These are phyloP conservation scores for Leucophenga varia DNA, from an alignment of 1,140 invertebrate genomes.

Conservation along the genomic window DNA sequence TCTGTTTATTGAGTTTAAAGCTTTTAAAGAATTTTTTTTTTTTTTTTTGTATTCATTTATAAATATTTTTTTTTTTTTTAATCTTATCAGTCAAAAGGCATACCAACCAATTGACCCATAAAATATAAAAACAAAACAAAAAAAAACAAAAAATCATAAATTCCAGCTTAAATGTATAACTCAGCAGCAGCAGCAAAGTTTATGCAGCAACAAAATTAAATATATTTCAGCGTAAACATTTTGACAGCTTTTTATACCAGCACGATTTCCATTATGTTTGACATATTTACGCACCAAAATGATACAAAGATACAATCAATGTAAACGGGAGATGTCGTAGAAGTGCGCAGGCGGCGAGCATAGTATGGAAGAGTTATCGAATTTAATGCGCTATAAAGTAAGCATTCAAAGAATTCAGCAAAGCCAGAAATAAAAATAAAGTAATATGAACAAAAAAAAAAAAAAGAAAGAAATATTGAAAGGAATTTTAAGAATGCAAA, in stretches of 20 bases:
- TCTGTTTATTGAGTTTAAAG: no score
- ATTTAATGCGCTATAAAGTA: background rate
- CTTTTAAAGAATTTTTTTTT: no score
- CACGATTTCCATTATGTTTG: background rate
- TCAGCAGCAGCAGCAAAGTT: slow-evolving; percentile 15
- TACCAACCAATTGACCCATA: slow-evolving; percentile 29
- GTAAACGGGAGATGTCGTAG: background rate
- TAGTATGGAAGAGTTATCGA: no score
- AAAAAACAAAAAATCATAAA: no score
- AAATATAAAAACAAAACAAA: no score
- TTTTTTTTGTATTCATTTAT: no score
- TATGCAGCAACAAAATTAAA: slow-evolving; percentile 28
- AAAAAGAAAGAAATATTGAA: slow-evolving; percentile 2
- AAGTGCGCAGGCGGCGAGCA: background rate
- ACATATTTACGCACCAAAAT: slow-evolving; percentile 17
- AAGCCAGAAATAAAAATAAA: background rate
- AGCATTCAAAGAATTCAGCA: no score
- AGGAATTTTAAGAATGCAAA: slow-evolving; percentile 1
- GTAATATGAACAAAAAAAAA: no score
- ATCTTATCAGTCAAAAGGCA: slow-evolving; percentile 3
- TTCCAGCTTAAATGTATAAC: slow-evolving; percentile 43
- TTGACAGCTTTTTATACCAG: slow-evolving; percentile 30
- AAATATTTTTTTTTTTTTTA: background rate
- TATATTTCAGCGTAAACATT: slow-evolving; percentile 45
- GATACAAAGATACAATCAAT: slow-evolving; percentile 25